These are phyloP conservation scores for Phaethornis superciliosus DNA, from an alignment of 2,113 vertebrate species.

Conservation along the genomic window DNA sequence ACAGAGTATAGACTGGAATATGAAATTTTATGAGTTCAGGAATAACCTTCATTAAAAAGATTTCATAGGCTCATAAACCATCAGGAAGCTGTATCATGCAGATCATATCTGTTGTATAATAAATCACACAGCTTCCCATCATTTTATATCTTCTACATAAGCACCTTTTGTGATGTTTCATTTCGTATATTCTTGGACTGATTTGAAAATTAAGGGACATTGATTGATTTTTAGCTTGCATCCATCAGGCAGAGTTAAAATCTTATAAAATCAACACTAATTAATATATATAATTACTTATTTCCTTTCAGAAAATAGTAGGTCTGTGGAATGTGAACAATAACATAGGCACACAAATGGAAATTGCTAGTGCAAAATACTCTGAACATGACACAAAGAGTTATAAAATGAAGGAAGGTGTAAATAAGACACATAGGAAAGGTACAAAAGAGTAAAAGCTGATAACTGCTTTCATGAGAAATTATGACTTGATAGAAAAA, in stretches of 20 bases:
- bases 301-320: not conserved
- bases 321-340: not conserved
- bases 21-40: constrained; percentile 30
- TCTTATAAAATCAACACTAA: constrained; percentile 45
- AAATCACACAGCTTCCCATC: constrained; percentile 55
- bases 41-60: constrained; percentile 45
- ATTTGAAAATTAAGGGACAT: constrained; percentile 55
- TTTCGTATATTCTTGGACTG: constrained; percentile 37
- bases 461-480: not conserved
- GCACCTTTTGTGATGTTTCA: constrained; percentile 9
- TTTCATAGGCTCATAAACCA: constrained; percentile 6
- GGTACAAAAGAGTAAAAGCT: not conserved
- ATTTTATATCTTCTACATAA: not conserved
- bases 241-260: constrained; percentile 43
- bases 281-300: constrained; percentile 32
- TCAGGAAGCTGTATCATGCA: constrained; percentile 8
- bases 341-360: not conserved
- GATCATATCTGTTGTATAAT: constrained; percentile 38
- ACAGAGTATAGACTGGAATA: constrained; percentile 1
- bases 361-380: not conserved
- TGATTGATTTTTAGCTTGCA: constrained; percentile 58
- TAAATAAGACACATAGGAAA: not conserved
- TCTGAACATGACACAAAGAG: not conserved
- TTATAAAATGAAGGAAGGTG: not conserved
- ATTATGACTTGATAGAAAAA: not conserved